Conservation (phyloP, 2,888 invertebrate genomes). For the Pogonocherus hispidulus region DNA sequence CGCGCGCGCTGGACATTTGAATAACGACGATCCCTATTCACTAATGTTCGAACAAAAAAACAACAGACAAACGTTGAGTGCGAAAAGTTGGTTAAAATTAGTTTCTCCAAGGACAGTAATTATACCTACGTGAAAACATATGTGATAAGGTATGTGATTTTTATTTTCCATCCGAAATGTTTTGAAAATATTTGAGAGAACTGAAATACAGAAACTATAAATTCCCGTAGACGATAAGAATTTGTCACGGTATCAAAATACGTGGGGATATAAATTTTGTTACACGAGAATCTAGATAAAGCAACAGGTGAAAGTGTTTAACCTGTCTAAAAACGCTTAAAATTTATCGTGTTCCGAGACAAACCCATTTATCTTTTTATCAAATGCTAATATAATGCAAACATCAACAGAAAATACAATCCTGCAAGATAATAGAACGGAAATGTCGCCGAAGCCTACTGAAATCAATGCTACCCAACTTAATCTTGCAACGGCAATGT, state of each 20-base stretch:
- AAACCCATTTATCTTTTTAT: conserved; percentile 16
- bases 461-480: conserved; percentile 53
- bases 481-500: conserved; percentile 71
- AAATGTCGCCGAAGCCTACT: conserved; percentile 48
- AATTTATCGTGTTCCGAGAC: conserved; percentile 22
- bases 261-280: conserved; percentile 29
- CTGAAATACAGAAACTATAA: conserved; percentile 19
- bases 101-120: conserved; percentile 21
- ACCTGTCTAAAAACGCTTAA: conserved; percentile 28
- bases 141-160: conserved; percentile 33
- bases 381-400: conserved; percentile 45
- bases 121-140: conserved; percentile 9
- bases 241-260: conserved; percentile 32
- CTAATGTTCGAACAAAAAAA: conserved; percentile 17
- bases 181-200: conserved; percentile 16
- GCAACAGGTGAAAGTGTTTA: conserved; percentile 32
- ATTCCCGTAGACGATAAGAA: conserved; percentile 25
- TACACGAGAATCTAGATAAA: conserved; percentile 25
- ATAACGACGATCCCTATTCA: conserved; percentile 28
- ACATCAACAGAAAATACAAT: conserved; percentile 42
- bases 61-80: conserved; percentile 20
- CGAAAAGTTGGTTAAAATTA: conserved; percentile 24
- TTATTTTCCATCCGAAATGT: conserved; percentile 22
- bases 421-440: conserved; percentile 32
- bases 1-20: conserved; percentile 68